Evolutionary conservation across 2,797 vertebrate species (phyloP), one percentile per base, ranked within the genome.

Genomic region (Anabas testudineus): DNA sequence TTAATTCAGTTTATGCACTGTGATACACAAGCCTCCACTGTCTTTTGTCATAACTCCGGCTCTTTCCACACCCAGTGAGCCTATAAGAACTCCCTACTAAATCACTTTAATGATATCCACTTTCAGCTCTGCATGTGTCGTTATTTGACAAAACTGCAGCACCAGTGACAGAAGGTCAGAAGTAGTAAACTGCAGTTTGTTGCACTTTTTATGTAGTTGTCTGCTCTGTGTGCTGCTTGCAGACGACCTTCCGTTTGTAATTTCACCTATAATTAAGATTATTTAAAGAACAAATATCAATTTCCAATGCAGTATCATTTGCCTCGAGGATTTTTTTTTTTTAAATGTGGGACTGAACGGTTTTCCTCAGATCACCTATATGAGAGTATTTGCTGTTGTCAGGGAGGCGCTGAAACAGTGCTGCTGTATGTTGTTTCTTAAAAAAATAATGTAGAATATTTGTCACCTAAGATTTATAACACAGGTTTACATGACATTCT

Each of bases 391-490:
- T 36, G 36, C 34, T 36, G 34, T 32, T 32, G 30, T 32, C 7
- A 32, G 8, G 32, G 30, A 24, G n/a, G n/a, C n/a, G n/a, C n/a
- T n/a, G n/a, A n/a, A n/a, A n/a, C 3, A 28, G 28, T 28, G n/a
- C n/a, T 28, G 7, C 28, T 28, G 3, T 28, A n/a, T 46, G 18
- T 32, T 48, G 21, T 18, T 32, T 22, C 26, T 36, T n/a, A n/a
- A n/a, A n/a, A 32, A 7, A 58, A 39, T 4, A 1, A 6, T 39
- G n/a, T 12, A 9, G 7, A 49, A 37, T 2, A 21, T 64, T 22
- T 53, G 34, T 62, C 7, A 34, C 64, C 55, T 37, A 45, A 12
- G 14, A n/a, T 39, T 69, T n/a, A 3, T 32, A 53, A 26, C 16
- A 15, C 9, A 52, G 10, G 41, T 41, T 58, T n/a, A 42, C 2